Base-by-base conservation (phyloP, 2,888 invertebrate genomes). In the Ethmia dodecea region DNA sequence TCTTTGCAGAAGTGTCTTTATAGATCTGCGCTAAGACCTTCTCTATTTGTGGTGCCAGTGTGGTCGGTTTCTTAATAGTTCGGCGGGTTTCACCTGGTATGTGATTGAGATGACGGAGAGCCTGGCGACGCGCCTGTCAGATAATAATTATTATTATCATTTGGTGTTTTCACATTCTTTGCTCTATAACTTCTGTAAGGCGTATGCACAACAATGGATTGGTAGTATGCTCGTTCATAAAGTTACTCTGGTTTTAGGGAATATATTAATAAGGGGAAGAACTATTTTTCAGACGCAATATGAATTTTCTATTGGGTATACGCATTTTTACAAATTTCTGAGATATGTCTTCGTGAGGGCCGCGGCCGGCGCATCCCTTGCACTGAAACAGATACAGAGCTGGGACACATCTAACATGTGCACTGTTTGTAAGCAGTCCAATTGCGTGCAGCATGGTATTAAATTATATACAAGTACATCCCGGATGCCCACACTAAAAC, bases 331-430 rank as follows among this genome's bases (percentile, higher is more conserved):
- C 10, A 15, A 70, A 48, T 43, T 55, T 59, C 6, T 37, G 39
- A 35, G 13, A 34, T n/a, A 42, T 34, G 12, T 49, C 49, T 11
- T 43, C 45, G 22, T 31, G 38, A 9, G 52, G 45, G 13, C 39
- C 38, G 22, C 43, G 40, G 34, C 56, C 60, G 29, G 53, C 57
- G 48, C 76, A 76, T 35, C 45, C 49, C 9, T 57, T 55, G 52
- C 79, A 78, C 78, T 79, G 75, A 45, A 76, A 77, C 55, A 54
- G 27, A 13, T n/a, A n/a, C n/a, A n/a, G n/a, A n/a, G n/a, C n/a
- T n/a, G n/a, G n/a, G n/a, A n/a, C n/a, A n/a, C n/a, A n/a, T n/a
- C n/a, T n/a, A n/a, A n/a, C n/a, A n/a, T n/a, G n/a, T n/a, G n/a
- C n/a, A n/a, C n/a, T n/a, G n/a, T n/a, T n/a, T n/a, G n/a, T n/a